A percentile compares a stretch with the other conserved stretches of the same genome.
Evolutionary conservation across 2,888 invertebrate species (phyloP).

Genomic region (Machimus atricapillus): DNA sequence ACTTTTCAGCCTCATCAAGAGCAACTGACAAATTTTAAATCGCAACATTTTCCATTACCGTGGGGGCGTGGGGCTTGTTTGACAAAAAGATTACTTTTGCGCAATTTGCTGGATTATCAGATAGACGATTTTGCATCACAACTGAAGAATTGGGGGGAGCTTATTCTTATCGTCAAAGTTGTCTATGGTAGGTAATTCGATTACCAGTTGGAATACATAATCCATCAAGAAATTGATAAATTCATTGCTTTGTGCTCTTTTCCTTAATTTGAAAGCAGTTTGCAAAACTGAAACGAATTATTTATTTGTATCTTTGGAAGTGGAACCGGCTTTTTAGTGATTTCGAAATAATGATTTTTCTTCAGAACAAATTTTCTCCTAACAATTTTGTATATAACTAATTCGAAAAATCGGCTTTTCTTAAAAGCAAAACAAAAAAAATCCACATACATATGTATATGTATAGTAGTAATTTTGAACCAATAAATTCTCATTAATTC

Average conservation of each 20-base stretch:
- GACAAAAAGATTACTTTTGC: background rate
- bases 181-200: background rate
- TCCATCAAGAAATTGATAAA: background rate
- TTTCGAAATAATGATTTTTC: too few relatives aligned
- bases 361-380: too few relatives aligned
- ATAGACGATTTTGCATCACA: background rate
- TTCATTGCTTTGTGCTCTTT: background rate
- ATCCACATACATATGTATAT: too few relatives aligned
- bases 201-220: background rate
- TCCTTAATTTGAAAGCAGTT: too few relatives aligned
- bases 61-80: background rate
- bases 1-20: background rate
- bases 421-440: too few relatives aligned
- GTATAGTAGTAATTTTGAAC: too few relatives aligned
- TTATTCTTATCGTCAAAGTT: background rate
- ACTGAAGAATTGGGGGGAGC: background rate
- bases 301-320: too few relatives aligned
- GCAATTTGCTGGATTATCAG: background rate
- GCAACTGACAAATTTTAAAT: background rate
- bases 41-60: background rate
- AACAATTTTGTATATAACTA: too few relatives aligned
- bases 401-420: too few relatives aligned
- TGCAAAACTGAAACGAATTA: too few relatives aligned
- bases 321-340: too few relatives aligned
- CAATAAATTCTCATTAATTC: too few relatives aligned